phyloP scores from a whole-genome alignment of 92 coral and sea anemone species.

The Bergia puertoricense region DNA sequence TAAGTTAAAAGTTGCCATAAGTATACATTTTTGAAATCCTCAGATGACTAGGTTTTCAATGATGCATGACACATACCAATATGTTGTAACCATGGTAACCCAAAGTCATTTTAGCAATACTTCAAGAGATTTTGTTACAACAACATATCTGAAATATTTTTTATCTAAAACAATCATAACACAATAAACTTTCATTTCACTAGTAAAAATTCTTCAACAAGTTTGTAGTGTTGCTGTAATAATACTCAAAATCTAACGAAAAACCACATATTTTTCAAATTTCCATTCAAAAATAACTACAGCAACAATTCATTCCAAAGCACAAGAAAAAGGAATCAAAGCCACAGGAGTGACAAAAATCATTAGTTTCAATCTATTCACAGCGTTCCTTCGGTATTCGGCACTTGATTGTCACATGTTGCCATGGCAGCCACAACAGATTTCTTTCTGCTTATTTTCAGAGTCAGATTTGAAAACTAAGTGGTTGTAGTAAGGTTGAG shows the following conservation, averaged over 20 bases:
- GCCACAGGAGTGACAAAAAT: not conserved
- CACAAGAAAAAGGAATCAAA: not conserved
- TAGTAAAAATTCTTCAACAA: not conserved
- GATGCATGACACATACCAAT: not conserved
- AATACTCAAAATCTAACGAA: not conserved
- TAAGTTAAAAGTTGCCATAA: slow-evolving; percentile 30
- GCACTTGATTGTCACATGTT: not conserved
- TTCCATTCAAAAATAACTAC: not conserved
- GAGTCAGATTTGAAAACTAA: not conserved
- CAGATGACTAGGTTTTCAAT: slow-evolving; percentile 13
- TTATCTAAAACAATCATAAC: slow-evolving; percentile 25
- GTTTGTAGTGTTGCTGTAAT: not conserved
- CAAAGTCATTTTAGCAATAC: slow-evolving; percentile 13
- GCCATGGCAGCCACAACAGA: slow-evolving; percentile 38
- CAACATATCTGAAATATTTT: not conserved
- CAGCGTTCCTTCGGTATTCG: not conserved
- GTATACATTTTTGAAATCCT: slow-evolving; percentile 36
- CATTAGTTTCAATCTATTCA: not conserved
- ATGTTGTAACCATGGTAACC: slow-evolving; percentile 43
- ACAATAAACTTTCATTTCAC: slow-evolving; percentile 14
- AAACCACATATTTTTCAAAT: not conserved
- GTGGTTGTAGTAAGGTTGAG: not conserved
- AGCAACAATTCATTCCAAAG: slow-evolving; percentile 23
- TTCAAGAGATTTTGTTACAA: slow-evolving; percentile 24
- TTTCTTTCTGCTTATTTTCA: not conserved